These are phyloP conservation scores for Erythrolamprus reginae DNA, from an alignment of 2,113 vertebrate genomes.

Conservation along the genomic window DNA sequence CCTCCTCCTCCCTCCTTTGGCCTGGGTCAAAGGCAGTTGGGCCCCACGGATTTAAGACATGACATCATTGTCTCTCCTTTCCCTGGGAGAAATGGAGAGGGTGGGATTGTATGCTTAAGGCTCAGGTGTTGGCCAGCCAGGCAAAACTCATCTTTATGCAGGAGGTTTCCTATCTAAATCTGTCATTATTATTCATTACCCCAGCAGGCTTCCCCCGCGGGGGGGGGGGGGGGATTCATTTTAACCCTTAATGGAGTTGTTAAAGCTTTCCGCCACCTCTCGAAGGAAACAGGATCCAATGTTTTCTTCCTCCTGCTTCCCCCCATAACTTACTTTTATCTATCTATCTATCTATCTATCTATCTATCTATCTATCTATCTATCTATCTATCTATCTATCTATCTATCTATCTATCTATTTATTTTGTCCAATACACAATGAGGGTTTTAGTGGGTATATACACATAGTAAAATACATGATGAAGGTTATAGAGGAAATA, in stretches of 20 bases:
- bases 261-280: background rate
- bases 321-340: too few relatives aligned
- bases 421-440: too few relatives aligned
- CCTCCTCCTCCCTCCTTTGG: background rate
- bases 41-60: conserved; percentile 18
- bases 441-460: too few relatives aligned
- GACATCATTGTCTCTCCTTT: conserved; percentile 30
- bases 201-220: conserved; percentile 32
- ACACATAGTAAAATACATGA: too few relatives aligned
- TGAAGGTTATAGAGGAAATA: too few relatives aligned
- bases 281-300: background rate
- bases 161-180: conserved; percentile 47
- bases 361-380: too few relatives aligned
- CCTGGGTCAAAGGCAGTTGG: background rate
- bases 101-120: conserved; percentile 47
- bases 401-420: too few relatives aligned
- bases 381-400: too few relatives aligned
- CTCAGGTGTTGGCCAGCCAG: conserved; percentile 58
- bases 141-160: conserved; percentile 59
- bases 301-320: background rate
- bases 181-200: conserved; percentile 56
- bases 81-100: background rate
- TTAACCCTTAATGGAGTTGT: conserved; percentile 40
- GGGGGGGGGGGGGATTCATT: conserved; percentile 42
- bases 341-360: too few relatives aligned